phyloP scores from a whole-genome alignment of 2,888 invertebrate genomes.

The Tinea pellionella region DNA sequence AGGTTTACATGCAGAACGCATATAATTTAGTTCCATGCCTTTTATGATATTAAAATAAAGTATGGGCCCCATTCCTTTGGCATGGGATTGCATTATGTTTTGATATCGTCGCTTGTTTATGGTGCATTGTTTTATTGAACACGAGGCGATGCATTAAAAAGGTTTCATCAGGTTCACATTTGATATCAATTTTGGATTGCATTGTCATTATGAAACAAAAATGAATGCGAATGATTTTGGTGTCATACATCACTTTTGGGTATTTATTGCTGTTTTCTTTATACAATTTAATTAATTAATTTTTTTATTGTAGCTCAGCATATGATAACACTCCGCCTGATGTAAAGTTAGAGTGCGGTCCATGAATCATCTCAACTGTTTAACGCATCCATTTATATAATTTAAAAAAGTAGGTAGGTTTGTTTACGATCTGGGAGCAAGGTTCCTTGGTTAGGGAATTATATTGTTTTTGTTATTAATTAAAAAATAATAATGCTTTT shows the following conservation, averaged over 20 bases:
- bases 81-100: slow-evolving; percentile 45
- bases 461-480: too few species aligned
- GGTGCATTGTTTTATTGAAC: slow-evolving; percentile 45
- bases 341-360: too few species aligned
- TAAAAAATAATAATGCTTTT: too few species aligned
- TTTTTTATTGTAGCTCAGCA: too few species aligned
- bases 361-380: too few species aligned
- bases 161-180: slow-evolving; percentile 31
- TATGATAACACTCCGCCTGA: too few species aligned
- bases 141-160: slow-evolving; percentile 40
- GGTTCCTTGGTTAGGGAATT: too few species aligned
- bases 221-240: neutral
- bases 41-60: slow-evolving; percentile 43
- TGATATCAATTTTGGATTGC: slow-evolving; percentile 8
- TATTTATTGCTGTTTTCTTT: too few species aligned
- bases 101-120: slow-evolving; percentile 57
- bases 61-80: slow-evolving; percentile 34
- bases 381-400: too few species aligned
- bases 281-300: too few species aligned
- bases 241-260: neutral
- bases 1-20: neutral
- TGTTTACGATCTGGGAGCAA: too few species aligned
- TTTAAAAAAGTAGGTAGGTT: too few species aligned
- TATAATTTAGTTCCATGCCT: slow-evolving; percentile 10
- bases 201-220: neutral